Percentiles rank a stretch among this genome's conserved stretches.
phyloP scores from a whole-genome alignment of 2,888 invertebrate species.

The Cheilosia urbana region DNA sequence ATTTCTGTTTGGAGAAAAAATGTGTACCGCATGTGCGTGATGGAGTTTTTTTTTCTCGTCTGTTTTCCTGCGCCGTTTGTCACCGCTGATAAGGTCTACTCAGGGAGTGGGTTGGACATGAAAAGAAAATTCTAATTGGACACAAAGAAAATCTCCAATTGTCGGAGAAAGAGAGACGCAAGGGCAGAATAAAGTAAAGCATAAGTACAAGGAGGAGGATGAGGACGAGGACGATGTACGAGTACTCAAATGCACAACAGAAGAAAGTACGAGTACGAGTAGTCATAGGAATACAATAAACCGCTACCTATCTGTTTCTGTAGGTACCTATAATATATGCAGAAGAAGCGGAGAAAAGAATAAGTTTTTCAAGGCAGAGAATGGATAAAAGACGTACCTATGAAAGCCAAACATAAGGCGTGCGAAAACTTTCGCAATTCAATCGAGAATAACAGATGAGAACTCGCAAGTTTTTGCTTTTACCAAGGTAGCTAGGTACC shows the following conservation, averaged over 20 bases:
- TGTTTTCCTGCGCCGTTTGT: not conserved
- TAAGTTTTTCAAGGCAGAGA: constrained; percentile 46
- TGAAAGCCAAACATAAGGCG: constrained; percentile 63
- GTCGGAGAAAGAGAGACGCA: constrained; percentile 3
- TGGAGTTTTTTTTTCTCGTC: not conserved
- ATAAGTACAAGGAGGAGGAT: not conserved
- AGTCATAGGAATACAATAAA: not conserved
- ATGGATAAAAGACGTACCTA: constrained; percentile 34
- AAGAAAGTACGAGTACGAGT: constrained; percentile 7
- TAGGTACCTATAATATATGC: no score
- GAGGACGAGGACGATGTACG: not conserved
- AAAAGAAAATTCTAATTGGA: constrained; percentile 73
- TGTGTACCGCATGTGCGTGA: constrained; percentile 7
- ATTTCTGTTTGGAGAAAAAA: constrained; percentile 60
- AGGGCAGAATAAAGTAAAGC: constrained; percentile 20
- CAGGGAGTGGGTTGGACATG: constrained; percentile 34
- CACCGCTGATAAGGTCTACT: constrained; percentile 39
- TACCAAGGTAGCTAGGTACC: not conserved
- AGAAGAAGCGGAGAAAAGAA: constrained; percentile 29
- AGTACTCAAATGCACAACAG: constrained; percentile 59
- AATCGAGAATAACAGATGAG: constrained; percentile 56
- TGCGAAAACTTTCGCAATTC: constrained; percentile 71
- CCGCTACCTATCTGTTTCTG: not conserved
- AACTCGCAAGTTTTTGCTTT: constrained; percentile 39
- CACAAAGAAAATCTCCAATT: constrained; percentile 62